Conservation (phyloP, 2,113 vertebrate genomes). For the Melospiza georgiana region DNA sequence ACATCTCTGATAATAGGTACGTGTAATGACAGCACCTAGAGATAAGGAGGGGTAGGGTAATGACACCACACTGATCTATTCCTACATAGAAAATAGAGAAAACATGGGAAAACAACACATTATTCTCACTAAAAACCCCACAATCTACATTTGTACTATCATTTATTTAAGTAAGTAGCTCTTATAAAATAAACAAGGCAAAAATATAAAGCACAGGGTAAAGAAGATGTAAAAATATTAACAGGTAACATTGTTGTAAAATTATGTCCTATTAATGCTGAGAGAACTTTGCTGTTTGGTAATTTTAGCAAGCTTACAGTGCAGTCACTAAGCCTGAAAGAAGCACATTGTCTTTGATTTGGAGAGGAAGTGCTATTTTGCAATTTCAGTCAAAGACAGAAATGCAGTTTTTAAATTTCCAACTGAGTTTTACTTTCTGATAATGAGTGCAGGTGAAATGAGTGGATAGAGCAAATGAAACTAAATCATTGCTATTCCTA, state of each 20-base stretch:
- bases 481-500: background rate
- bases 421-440: background rate
- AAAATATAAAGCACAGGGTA: background rate
- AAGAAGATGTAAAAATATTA: background rate
- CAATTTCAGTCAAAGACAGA: background rate
- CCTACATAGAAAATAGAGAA: background rate
- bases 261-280: background rate
- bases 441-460: background rate
- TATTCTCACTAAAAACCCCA: background rate
- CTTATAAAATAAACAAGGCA: background rate
- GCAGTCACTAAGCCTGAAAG: background rate
- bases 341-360: background rate
- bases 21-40: background rate
- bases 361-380: background rate
- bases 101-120: background rate
- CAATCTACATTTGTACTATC: background rate
- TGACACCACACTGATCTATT: background rate
- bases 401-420: background rate
- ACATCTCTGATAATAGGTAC: background rate
- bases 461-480: background rate
- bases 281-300: background rate
- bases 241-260: background rate
- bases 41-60: slow-evolving; percentile 8
- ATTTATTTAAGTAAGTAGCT: background rate
- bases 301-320: background rate